Conservation (phyloP, 2,113 vertebrate species). For the Arvicanthis niloticus region DNA sequence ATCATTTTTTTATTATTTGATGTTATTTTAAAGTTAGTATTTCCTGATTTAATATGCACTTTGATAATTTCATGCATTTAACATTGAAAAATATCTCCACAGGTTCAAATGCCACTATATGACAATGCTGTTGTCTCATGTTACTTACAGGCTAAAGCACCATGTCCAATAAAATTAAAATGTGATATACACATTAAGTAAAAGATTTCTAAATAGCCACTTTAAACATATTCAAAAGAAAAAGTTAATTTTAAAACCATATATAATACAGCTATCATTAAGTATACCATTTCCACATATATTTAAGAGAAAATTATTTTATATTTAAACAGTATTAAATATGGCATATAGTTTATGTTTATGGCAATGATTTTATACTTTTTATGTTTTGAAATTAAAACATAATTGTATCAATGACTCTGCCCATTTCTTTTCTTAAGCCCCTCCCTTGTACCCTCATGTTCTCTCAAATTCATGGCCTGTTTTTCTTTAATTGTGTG, state of each 20-base stretch:
- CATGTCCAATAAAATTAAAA: background rate
- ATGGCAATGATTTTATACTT: background rate
- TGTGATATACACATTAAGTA: background rate
- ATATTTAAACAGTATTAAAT: background rate
- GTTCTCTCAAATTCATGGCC: background rate
- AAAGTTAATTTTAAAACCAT: background rate
- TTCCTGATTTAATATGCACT: background rate
- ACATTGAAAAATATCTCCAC: background rate
- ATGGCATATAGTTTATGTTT: background rate
- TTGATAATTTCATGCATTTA: background rate
- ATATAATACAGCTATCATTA: background rate
- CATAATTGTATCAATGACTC: background rate
- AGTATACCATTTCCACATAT: background rate
- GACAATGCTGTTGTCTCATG: background rate
- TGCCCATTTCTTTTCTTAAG: background rate
- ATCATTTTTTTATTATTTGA: slow-evolving; percentile 28
- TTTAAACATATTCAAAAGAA: background rate
- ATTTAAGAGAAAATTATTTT: background rate
- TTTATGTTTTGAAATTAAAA: background rate
- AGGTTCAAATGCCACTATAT: background rate
- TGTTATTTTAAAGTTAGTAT: background rate
- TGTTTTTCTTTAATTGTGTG: background rate
- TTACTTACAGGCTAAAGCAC: background rate
- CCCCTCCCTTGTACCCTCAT: background rate
- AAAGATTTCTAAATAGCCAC: background rate